Base-by-base conservation (phyloP, 1,140 invertebrate genomes). In the Oreohelix idahoensis region DNA sequence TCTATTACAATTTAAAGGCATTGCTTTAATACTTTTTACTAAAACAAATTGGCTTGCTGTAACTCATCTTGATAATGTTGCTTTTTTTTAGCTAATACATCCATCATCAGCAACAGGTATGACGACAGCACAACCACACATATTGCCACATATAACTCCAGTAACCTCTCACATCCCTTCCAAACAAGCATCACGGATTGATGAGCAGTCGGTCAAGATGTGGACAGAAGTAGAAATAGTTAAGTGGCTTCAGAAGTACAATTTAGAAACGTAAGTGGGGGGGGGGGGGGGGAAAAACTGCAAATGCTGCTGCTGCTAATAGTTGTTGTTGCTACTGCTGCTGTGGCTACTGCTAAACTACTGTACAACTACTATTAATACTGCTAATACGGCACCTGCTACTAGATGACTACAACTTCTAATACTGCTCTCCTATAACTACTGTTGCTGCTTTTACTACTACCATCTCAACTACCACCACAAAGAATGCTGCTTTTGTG, bases 231-330 rank as follows among this genome's bases (percentile, higher is more conserved):
- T 11, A 26, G 74, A 83, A 20, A 75, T 83, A 11, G 51, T 29
- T 17, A 77, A 49, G 32, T 83, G 82, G 83, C 71, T 79, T 20
- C 29, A 29, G 23, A 79, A 79, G 38, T 29, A 79, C 51, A 80
- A 75, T 74, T 45, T 79, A 42, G 5, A 84, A n/a, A 58, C 32
- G 83, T 84, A 45, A 63, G 76, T 79, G 26, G 42, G 32, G n/a
- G n/a, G n/a, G n/a, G n/a, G n/a, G n/a, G n/a, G n/a, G n/a, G n/a
- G n/a, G n/a, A n/a, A n/a, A n/a, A n/a, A n/a, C n/a, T n/a, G n/a
- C n/a, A n/a, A n/a, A n/a, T n/a, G n/a, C n/a, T n/a, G n/a, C n/a
- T n/a, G n/a, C n/a, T n/a, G n/a, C 29, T 51, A 36, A n/a, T 17
- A 20, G 13, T 17, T 51, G 15, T 32, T 49, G 49, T 23, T 49